Conservation (phyloP, 2,797 vertebrate genomes). For the Catamblyrhynchus diadema region DNA sequence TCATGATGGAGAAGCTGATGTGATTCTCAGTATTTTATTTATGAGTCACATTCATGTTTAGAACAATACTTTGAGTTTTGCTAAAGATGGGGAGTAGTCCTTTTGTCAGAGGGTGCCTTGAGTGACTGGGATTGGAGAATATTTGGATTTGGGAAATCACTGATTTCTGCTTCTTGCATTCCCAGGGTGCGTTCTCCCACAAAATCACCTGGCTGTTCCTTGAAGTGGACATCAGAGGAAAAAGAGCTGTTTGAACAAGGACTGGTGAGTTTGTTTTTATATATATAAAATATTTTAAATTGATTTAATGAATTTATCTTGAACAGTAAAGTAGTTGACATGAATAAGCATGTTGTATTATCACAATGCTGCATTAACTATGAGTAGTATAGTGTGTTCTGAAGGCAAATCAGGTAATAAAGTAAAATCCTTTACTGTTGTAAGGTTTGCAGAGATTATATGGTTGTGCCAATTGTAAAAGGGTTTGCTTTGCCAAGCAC, state of each 20-base stretch:
- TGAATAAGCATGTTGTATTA: neutral
- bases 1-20: neutral
- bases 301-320: neutral
- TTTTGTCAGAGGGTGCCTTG: neutral
- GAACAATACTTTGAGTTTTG: neutral
- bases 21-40: neutral
- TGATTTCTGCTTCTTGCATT: slow-evolving; percentile 3
- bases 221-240: slow-evolving; percentile 91
- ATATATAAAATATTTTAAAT: neutral
- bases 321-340: neutral
- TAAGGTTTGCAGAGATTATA: neutral
- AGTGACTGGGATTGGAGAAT: neutral
- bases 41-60: neutral
- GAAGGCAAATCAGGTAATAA: neutral
- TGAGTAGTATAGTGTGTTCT: neutral
- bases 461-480: neutral
- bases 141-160: neutral
- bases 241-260: slow-evolving; percentile 94
- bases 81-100: neutral
- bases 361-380: neutral
- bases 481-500: neutral
- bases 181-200: slow-evolving; percentile 78
- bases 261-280: slow-evolving; percentile 77
- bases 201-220: slow-evolving; percentile 76
- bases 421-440: neutral